Percentiles rank a stretch among this genome's conserved stretches.
Evolutionary conservation across 2,797 vertebrate species (phyloP).

Genomic region (Argyrosomus regius): DNA sequence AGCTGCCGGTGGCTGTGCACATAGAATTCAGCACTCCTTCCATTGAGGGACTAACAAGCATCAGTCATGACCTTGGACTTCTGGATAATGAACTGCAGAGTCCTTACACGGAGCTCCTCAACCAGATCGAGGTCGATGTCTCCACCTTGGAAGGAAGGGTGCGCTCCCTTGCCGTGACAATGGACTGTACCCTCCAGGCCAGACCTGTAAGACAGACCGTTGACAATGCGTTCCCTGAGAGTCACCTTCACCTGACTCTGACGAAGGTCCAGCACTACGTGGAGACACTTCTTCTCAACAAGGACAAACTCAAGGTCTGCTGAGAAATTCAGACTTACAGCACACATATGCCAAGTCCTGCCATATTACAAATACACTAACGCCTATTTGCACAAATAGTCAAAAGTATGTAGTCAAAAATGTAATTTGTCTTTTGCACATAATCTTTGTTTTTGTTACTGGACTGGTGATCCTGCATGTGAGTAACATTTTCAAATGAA

Average conservation of each 20-base stretch:
- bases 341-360: not conserved
- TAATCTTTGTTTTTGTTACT: not conserved
- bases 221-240: constrained; percentile 49
- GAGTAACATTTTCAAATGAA: not conserved
- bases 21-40: constrained; percentile 47
- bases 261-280: constrained; percentile 71
- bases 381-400: constrained; percentile 11
- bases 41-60: constrained; percentile 64
- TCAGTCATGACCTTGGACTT: constrained; percentile 61
- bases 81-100: constrained; percentile 58
- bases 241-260: constrained; percentile 51
- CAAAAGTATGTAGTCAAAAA: not conserved
- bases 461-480: not conserved
- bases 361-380: not conserved
- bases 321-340: constrained; percentile 39
- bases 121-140: constrained; percentile 74
- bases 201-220: not conserved
- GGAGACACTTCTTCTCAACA: constrained; percentile 64
- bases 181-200: constrained; percentile 53
- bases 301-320: constrained; percentile 75
- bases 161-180: constrained; percentile 37
- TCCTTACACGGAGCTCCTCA: constrained; percentile 32
- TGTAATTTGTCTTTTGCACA: constrained; percentile 12
- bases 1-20: constrained; percentile 45
- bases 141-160: constrained; percentile 66